phyloP scores from a whole-genome alignment of 2,113 vertebrate genomes.

The Aspidoscelis tigris region DNA sequence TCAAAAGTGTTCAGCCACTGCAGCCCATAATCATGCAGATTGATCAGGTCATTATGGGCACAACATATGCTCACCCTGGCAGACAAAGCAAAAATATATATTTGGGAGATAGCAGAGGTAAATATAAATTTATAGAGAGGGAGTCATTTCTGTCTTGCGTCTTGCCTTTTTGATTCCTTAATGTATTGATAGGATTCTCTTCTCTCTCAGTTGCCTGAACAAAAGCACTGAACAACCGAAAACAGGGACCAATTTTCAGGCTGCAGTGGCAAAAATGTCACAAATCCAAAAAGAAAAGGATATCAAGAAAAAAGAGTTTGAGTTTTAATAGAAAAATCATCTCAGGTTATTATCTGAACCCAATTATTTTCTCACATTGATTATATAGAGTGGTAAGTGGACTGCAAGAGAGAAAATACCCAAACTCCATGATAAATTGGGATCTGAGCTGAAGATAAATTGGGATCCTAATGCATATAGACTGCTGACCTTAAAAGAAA shows the following conservation, averaged over 20 bases:
- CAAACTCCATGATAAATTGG: not conserved
- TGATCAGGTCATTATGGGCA: slow-evolving; percentile 73
- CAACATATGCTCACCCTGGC: slow-evolving; percentile 54
- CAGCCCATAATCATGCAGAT: slow-evolving; percentile 65
- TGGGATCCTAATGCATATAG: slow-evolving; percentile 58
- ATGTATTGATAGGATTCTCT: slow-evolving; percentile 48
- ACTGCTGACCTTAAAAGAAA: slow-evolving; percentile 50
- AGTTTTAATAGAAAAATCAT: slow-evolving; percentile 47
- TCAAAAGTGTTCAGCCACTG: slow-evolving; percentile 54
- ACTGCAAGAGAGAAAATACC: slow-evolving; percentile 6
- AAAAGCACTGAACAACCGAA: slow-evolving; percentile 38
- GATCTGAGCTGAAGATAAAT: slow-evolving; percentile 53
- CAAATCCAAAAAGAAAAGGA: not conserved
- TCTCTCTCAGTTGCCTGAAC: slow-evolving; percentile 42
- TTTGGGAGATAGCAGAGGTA: slow-evolving; percentile 25
- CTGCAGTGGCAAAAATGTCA: not conserved
- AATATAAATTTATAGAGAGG: slow-evolving; percentile 55
- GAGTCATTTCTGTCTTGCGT: slow-evolving; percentile 29
- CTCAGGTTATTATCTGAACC: slow-evolving; percentile 44
- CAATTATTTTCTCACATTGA: slow-evolving; percentile 30
- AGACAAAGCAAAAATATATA: slow-evolving; percentile 31
- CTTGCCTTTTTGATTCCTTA: slow-evolving; percentile 37
- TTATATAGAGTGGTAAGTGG: slow-evolving; percentile 37
- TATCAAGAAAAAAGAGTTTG: slow-evolving; percentile 10
- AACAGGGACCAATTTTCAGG: slow-evolving; percentile 26